phyloP scores from a whole-genome alignment of 1,140 invertebrate species.

The Theocolax elegans region DNA sequence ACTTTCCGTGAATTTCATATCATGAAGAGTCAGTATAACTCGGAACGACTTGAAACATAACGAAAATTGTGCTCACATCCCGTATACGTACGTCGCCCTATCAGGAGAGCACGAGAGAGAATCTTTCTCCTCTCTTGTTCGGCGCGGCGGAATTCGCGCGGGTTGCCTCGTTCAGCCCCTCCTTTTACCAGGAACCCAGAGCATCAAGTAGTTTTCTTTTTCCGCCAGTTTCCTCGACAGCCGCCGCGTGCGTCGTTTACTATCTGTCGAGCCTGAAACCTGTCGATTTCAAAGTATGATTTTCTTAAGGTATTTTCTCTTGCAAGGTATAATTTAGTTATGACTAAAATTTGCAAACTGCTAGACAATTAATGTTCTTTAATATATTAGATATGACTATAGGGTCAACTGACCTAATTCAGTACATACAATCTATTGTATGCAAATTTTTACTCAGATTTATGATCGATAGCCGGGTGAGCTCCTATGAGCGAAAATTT shows the following conservation, averaged over 20 bases:
- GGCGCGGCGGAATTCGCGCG: constrained; percentile 62
- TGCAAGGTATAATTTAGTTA: neutral
- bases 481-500: constrained; percentile 19
- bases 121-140: constrained; percentile 57
- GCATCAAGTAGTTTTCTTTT: neutral
- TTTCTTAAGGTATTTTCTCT: neutral
- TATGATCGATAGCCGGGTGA: constrained; percentile 25
- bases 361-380: too few species aligned
- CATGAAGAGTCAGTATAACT: too few species aligned
- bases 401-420: neutral
- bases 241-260: neutral
- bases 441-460: constrained; percentile 20
- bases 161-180: constrained; percentile 67
- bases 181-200: constrained; percentile 55
- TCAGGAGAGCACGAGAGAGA: constrained; percentile 49
- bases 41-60: constrained; percentile 41
- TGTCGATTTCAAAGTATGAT: constrained; percentile 9
- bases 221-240: neutral
- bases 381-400: too few species aligned
- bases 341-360: neutral
- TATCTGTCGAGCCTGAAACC: neutral
- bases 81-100: constrained; percentile 52
- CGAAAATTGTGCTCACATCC: constrained; percentile 49
- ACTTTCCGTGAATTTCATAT: too few species aligned
- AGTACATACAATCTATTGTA: constrained; percentile 15